Base-by-base conservation (phyloP, 2,797 vertebrate species). In the Helicolenus hilgendorfi region DNA sequence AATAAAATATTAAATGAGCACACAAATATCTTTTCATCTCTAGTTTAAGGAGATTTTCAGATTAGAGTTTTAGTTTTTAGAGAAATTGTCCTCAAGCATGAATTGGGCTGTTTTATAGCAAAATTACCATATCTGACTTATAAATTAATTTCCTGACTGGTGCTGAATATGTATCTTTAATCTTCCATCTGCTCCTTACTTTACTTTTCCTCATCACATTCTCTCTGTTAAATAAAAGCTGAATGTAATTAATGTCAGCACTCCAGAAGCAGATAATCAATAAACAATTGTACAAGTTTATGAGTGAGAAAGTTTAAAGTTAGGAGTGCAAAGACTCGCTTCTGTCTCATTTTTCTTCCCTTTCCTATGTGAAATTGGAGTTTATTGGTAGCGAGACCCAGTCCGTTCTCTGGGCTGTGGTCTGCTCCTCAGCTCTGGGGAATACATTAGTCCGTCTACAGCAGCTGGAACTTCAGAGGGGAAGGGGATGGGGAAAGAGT, bases 371-470 rank as follows among this genome's bases (percentile, higher is more conserved):
- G 92, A 94, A 95, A 89, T 65, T 71, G 62, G 62, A 94, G 89
- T 95, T 96, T 93, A 94, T 92, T 93, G 94, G 94, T 93, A 81
- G 86, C 77, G n/a, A 81, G 79, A 77, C 85, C 83, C 72, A 38
- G 90, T 85, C 85, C 20, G 36, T 87, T 93, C 80, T 86, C 49
- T 70, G 77, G 90, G 76, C 85, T 96, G 94, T 90, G 94, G 95
- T 95, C 88, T 85, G 41, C 79, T 88, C 89, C 53, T 90, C 76
- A 73, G 80, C 95, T 95, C 96, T 97, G 95, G 96, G 94, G 95
- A 97, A 96, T 80, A 86, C 95, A 97, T 97, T 96, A 97, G 93
- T 97, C 94, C 87, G 89, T 92, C 92, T 92, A 55, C 90, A 89
- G 91, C 95, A 94, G 94, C 92, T 96, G 94, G 93, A 94, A 95